Conservation (phyloP, 1,140 invertebrate genomes). For the Solen grandis region DNA sequence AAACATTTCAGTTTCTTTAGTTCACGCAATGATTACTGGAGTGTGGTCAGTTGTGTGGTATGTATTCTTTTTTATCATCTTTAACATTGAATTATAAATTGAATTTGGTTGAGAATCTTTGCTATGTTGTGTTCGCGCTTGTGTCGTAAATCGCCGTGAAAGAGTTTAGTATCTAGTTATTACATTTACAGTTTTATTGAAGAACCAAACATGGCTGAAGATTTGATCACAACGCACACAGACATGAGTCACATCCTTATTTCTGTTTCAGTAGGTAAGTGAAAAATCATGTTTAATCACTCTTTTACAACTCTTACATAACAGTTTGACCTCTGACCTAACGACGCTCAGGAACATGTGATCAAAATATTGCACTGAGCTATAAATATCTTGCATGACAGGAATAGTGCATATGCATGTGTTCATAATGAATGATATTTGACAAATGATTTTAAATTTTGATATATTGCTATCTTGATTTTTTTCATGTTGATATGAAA, state of each 20-base stretch:
- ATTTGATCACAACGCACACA: constrained; percentile 64
- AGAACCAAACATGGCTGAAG: constrained; percentile 66
- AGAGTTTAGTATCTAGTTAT: neutral
- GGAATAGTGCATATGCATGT: too few species aligned
- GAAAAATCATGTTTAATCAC: too few species aligned
- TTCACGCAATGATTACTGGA: constrained; percentile 80
- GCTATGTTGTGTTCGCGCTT: neutral
- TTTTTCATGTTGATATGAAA: too few species aligned
- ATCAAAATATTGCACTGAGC: too few species aligned
- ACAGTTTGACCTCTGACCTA: too few species aligned
- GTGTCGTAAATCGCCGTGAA: neutral
- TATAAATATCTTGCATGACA: too few species aligned
- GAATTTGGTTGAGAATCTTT: neutral
- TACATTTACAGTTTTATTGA: constrained; percentile 61
- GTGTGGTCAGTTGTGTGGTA: constrained; percentile 76
- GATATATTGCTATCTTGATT: too few species aligned
- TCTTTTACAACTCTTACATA: too few species aligned
- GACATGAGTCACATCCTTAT: constrained; percentile 56
- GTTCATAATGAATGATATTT: too few species aligned
- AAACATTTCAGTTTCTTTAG: constrained; percentile 80
- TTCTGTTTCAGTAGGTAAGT: constrained; percentile 68
- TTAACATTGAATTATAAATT: neutral
- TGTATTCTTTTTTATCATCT: constrained; percentile 19
- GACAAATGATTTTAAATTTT: too few species aligned
- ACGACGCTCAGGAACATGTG: too few species aligned